These are phyloP conservation scores for Gasteruption jaculator DNA, from an alignment of 2,888 invertebrate species.

Conservation along the genomic window DNA sequence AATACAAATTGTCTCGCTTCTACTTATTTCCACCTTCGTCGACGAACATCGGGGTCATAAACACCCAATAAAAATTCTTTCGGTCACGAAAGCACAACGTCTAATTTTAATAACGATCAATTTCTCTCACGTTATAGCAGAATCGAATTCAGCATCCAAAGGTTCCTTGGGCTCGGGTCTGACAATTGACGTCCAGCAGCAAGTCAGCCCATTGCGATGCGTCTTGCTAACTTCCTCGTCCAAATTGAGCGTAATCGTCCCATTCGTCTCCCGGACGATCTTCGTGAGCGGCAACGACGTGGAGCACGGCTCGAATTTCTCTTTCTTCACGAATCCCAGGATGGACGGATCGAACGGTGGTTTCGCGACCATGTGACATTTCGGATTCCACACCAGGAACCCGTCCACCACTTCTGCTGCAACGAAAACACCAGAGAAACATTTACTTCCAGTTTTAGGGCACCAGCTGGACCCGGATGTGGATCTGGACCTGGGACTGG, in stretches of 20 bases:
- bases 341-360: conserved; percentile 59
- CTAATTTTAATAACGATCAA: too few species aligned
- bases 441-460: background rate
- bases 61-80: too few species aligned
- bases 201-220: conserved; percentile 53
- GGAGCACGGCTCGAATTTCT: conserved; percentile 56
- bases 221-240: conserved; percentile 43
- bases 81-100: too few species aligned
- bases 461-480: too few species aligned
- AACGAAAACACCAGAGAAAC: conserved; percentile 3
- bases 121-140: conserved; percentile 38
- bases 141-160: conserved; percentile 36
- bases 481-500: too few species aligned
- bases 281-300: conserved; percentile 35
- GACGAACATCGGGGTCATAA: too few species aligned
- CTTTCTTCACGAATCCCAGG: conserved; percentile 54
- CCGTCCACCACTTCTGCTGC: conserved; percentile 39
- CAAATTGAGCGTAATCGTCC: conserved; percentile 32
- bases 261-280: conserved; percentile 32
- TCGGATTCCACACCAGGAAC: conserved; percentile 58
- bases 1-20: too few species aligned
- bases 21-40: too few species aligned
- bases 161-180: conserved; percentile 52
- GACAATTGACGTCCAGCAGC: conserved; percentile 62
- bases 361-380: conserved; percentile 58